Percentiles rank a stretch among this genome's conserved stretches.
Conservation (phyloP, 2,113 vertebrate species). For the Nymphicus hollandicus region DNA sequence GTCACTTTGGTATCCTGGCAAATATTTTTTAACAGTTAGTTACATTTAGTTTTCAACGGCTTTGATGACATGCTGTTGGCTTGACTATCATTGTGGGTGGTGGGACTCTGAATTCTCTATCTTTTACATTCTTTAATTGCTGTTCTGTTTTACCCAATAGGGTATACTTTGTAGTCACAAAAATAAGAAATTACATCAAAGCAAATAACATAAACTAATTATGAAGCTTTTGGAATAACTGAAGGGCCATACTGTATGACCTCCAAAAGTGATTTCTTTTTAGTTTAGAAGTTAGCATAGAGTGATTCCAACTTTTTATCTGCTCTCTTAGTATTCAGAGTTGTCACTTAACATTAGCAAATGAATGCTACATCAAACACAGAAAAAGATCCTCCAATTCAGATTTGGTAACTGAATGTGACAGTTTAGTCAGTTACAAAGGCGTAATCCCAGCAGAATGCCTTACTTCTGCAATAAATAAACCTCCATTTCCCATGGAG, state of each 20-base stretch:
- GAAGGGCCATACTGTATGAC: background rate
- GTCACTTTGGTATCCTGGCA: background rate
- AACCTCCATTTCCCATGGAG: background rate
- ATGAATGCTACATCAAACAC: background rate
- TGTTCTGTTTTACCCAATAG: constrained; percentile 6
- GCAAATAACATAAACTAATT: background rate
- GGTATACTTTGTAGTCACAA: background rate
- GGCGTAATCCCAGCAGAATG: background rate
- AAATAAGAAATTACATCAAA: constrained; percentile 17
- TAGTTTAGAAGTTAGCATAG: background rate
- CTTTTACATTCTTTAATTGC: background rate
- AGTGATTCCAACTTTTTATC: background rate
- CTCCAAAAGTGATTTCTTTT: background rate
- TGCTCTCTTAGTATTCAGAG: background rate
- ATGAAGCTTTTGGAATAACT: constrained; percentile 1
- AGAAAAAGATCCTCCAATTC: background rate
- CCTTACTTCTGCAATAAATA: constrained; percentile 15
- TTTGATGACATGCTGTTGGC: constrained; percentile 28
- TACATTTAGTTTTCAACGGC: background rate
- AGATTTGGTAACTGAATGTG: constrained; percentile 21
- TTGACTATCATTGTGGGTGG: background rate
- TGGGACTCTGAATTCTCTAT: background rate
- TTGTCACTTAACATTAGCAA: background rate
- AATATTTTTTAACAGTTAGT: background rate
- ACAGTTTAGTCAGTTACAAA: background rate